Base-by-base conservation (phyloP, 2,113 vertebrate species). In the Ancistrus triradiatus region DNA sequence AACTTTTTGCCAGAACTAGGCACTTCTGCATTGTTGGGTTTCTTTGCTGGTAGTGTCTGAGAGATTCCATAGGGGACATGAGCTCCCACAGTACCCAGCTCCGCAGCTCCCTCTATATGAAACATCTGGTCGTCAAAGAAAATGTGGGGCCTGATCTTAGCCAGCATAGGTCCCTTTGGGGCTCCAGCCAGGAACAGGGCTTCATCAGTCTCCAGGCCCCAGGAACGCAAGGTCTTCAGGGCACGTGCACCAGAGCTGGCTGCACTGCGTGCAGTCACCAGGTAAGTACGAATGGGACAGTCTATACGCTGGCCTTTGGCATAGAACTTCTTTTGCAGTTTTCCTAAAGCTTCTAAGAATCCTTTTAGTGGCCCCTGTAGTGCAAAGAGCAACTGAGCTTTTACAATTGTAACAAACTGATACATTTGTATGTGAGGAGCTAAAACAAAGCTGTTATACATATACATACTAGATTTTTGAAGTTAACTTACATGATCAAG, bases 61-160 rank as follows among this genome's bases (percentile, higher is more conserved):
- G 88, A 87, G 3, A 93, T 57, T 0, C 93, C 95, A 0, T 95
- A 97, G 28, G 95, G 95, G 2, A 98, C 95, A 0, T 98, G 95
- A 7, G 93, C 94, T 0, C 94, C 93, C 0, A 97, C 84, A 0
- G 95, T 91, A 64, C 95, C 95, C 83, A 93, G 70, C 76, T 95
- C 91, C 33, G 92, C 88, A 9, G 95, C 95, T 0, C 95, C 94
- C 18, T 95, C 91, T 77, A 97, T 90, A 0, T 98, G 95, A 78
- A 95, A 96, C 92, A 97, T 95, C 85, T 97, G 94, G 80, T 97
- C 95, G 0, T 98, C 95, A 0, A 97, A 98, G 85, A 96, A 98
- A 78, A 98, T 94, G 62, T 97, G 95, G 0, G 95, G 94, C 2
- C 91, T 82, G 73, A 98, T 97, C 81, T 95, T 97, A 72, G 88